These are phyloP conservation scores for Drosophila paulistorum DNA, from an alignment of 1,140 invertebrate genomes.

Conservation along the genomic window DNA sequence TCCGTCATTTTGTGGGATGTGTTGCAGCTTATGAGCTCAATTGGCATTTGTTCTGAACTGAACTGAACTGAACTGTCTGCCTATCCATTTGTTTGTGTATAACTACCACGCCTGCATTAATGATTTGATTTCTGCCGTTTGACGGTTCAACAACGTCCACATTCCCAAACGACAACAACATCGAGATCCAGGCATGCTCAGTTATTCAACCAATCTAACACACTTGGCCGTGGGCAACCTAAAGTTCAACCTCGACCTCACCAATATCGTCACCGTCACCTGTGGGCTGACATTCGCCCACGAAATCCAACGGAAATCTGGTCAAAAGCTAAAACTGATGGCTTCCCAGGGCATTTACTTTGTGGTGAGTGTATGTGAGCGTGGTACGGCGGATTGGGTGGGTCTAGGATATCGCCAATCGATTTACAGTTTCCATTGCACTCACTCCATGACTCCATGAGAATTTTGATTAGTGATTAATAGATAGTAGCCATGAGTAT, in stretches of 20 bases:
- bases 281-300: conserved; percentile 8
- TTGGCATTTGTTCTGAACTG: conserved; percentile 20
- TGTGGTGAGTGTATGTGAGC: neutral
- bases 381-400: neutral
- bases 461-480: conserved; percentile 25
- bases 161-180: neutral
- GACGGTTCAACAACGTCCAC: conserved; percentile 1
- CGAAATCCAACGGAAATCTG: conserved; percentile 27
- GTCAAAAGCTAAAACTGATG: conserved; percentile 17
- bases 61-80: conserved; percentile 1
- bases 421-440: conserved; percentile 18
- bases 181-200: neutral
- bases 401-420: neutral
- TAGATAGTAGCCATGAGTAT: conserved; percentile 5
- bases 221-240: conserved; percentile 5
- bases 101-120: conserved; percentile 7
- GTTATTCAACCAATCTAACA: neutral
- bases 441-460: neutral
- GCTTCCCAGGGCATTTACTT: conserved; percentile 5
- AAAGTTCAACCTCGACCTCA: conserved; percentile 1
- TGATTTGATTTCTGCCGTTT: conserved; percentile 16
- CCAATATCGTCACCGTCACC: neutral
- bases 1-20: conserved; percentile 32
- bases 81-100: conserved; percentile 6
- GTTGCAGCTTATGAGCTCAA: conserved; percentile 33